Conservation (phyloP, 2,797 vertebrate genomes). For the Microcaecilia unicolor region DNA sequence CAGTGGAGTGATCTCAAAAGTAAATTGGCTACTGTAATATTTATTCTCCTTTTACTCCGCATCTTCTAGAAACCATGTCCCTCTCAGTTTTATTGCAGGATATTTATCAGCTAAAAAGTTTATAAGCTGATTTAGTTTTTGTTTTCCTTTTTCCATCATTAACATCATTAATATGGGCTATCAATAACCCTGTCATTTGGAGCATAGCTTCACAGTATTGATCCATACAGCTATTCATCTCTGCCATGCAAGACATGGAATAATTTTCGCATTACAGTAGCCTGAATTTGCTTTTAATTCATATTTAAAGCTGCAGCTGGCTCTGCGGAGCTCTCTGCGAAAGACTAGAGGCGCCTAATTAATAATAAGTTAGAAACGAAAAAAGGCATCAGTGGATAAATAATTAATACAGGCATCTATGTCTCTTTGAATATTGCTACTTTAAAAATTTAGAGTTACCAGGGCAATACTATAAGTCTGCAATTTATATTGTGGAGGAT, state of each 20-base stretch:
- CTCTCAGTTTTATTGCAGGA: conserved; percentile 36
- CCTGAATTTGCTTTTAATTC: conserved; percentile 79
- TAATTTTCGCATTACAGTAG: conserved; percentile 77
- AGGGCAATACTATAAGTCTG: conserved; percentile 55
- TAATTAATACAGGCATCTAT: conserved; percentile 73
- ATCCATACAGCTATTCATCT: conserved; percentile 74
- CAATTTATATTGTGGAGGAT: conserved; percentile 52
- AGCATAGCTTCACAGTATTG: conserved; percentile 79
- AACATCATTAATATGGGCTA: conserved; percentile 69
- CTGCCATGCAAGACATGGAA: conserved; percentile 73
- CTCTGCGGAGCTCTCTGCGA: conserved; percentile 63
- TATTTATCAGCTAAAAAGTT: conserved; percentile 61
- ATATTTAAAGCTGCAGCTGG: conserved; percentile 73
- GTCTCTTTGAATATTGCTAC: conserved; percentile 68
- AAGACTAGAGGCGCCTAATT: conserved; percentile 78
- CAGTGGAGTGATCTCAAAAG: no score
- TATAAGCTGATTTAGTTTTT: conserved; percentile 45
- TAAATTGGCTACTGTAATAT: no score
- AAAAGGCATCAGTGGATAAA: conserved; percentile 67
- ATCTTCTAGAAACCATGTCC: conserved; percentile 38
- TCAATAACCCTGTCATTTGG: conserved; percentile 70
- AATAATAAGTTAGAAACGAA: conserved; percentile 79
- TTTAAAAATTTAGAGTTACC: conserved; percentile 62
- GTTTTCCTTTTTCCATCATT: conserved; percentile 63
- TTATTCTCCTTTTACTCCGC: conserved; percentile 42